Evolutionary conservation across 2,888 invertebrate genomes (phyloP).

Genomic region (Ypsolopha sequella): DNA sequence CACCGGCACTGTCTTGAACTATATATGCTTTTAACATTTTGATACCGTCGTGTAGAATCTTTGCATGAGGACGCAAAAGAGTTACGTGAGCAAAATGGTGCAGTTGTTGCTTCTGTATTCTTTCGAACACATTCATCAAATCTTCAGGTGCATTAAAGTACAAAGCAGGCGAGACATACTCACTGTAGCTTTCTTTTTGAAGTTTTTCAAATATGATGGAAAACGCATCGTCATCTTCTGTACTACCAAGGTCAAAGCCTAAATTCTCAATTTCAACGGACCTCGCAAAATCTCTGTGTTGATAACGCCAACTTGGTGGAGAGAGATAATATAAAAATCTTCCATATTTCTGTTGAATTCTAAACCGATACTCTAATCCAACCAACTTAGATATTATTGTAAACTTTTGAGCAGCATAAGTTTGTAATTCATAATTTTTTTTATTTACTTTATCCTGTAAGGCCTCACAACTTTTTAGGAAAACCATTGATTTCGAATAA

Average conservation of each 20-base stretch:
- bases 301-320: conserved; percentile 70
- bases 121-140: conserved; percentile 67
- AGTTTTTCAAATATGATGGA: conserved; percentile 52
- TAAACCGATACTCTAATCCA: conserved; percentile 73
- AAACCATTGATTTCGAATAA: conserved; percentile 71
- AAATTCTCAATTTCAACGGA: conserved; percentile 55
- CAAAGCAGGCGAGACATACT: conserved; percentile 57
- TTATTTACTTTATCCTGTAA: conserved; percentile 45
- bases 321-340: conserved; percentile 77
- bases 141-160: conserved; percentile 70
- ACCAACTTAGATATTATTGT: conserved; percentile 58
- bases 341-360: conserved; percentile 74
- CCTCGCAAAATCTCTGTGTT: conserved; percentile 60
- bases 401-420: conserved; percentile 44
- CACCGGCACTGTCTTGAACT: conserved; percentile 28
- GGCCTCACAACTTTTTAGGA: conserved; percentile 60
- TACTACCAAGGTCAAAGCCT: conserved; percentile 48
- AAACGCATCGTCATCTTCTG: conserved; percentile 48
- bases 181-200: conserved; percentile 45
- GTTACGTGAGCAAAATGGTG: conserved; percentile 73
- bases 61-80: conserved; percentile 63
- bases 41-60: conserved; percentile 54
- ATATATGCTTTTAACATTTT: conserved; percentile 48
- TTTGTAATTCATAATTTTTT: conserved; percentile 50
- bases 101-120: conserved; percentile 74